These are phyloP conservation scores for Hypomecis atomaria DNA, from an alignment of 2,888 invertebrate genomes.

Conservation along the genomic window DNA sequence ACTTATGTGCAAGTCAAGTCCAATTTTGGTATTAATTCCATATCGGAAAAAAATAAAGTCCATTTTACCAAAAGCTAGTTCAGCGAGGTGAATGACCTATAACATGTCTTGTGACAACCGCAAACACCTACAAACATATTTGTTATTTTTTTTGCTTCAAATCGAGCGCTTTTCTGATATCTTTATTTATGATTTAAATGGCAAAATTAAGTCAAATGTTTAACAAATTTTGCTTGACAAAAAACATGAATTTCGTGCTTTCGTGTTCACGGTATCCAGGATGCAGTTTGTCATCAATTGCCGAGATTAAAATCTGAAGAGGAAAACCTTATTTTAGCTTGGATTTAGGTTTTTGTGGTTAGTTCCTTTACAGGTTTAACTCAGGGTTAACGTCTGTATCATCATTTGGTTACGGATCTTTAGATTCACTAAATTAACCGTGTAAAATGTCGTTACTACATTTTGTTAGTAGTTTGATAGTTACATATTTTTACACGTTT, in stretches of 20 bases:
- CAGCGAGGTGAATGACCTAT: slow-evolving; percentile 48
- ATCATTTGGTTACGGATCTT: slow-evolving; percentile 5
- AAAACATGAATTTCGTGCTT: not conserved
- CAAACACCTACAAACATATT: slow-evolving; percentile 46
- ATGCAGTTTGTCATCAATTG: slow-evolving; percentile 48
- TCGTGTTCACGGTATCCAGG: slow-evolving; percentile 44
- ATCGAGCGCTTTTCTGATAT: slow-evolving; percentile 52
- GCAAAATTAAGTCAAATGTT: slow-evolving; percentile 26
- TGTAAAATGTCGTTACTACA: not conserved
- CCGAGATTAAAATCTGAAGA: slow-evolving; percentile 49
- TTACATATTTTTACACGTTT: no score
- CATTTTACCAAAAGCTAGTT: slow-evolving; percentile 1
- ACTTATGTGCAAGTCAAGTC: no score
- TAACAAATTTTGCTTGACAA: not conserved
- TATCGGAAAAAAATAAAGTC: not conserved
- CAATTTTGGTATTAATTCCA: no score
- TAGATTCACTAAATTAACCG: not conserved
- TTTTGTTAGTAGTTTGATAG: not conserved
- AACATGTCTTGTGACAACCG: slow-evolving; percentile 45
- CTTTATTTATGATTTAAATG: slow-evolving; percentile 54
- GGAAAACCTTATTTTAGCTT: slow-evolving; percentile 35
- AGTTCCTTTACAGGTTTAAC: slow-evolving; percentile 14
- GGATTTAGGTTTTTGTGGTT: slow-evolving; percentile 25
- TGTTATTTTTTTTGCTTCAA: slow-evolving; percentile 30
- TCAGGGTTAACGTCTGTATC: slow-evolving; percentile 26